phyloP scores from a whole-genome alignment of 2,888 invertebrate species.

The Archips xylosteana region DNA sequence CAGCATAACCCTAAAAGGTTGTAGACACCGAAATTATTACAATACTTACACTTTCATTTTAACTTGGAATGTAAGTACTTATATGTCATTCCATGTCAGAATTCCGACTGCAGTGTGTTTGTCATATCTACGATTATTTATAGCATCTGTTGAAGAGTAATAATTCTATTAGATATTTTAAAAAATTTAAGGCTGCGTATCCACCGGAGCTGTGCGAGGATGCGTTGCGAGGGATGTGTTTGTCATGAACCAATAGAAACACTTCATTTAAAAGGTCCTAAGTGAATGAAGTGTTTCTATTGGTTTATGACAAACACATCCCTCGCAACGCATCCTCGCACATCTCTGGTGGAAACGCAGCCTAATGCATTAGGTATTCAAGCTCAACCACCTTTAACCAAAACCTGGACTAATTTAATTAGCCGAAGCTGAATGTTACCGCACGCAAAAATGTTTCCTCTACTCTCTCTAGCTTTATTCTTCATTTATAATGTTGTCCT shows the following conservation, averaged over 20 bases:
- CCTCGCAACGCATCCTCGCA: too few relatives aligned
- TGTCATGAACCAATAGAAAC: too few relatives aligned
- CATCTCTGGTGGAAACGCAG: too few relatives aligned
- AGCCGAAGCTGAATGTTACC: neutral
- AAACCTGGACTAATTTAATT: neutral
- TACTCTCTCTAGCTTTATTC: neutral
- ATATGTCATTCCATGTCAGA: neutral
- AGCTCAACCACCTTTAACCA: neutral
- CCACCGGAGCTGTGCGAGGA: too few relatives aligned
- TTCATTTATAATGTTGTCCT: neutral
- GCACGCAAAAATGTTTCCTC: neutral
- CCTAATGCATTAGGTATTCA: neutral
- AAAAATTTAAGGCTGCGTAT: too few relatives aligned
- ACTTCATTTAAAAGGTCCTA: too few relatives aligned
- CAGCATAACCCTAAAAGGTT: constrained; percentile 33
- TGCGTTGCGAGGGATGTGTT: too few relatives aligned
- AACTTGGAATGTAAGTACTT: neutral
- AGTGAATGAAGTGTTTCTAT: too few relatives aligned
- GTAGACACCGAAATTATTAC: neutral
- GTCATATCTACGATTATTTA: neutral
- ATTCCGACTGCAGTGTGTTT: neutral
- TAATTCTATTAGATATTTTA: neutral
- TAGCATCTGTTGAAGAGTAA: neutral
- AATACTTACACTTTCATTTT: neutral
- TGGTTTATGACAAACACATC: too few relatives aligned